phyloP scores from a whole-genome alignment of 2,113 vertebrate genomes.

The Zosterops japonicus region DNA sequence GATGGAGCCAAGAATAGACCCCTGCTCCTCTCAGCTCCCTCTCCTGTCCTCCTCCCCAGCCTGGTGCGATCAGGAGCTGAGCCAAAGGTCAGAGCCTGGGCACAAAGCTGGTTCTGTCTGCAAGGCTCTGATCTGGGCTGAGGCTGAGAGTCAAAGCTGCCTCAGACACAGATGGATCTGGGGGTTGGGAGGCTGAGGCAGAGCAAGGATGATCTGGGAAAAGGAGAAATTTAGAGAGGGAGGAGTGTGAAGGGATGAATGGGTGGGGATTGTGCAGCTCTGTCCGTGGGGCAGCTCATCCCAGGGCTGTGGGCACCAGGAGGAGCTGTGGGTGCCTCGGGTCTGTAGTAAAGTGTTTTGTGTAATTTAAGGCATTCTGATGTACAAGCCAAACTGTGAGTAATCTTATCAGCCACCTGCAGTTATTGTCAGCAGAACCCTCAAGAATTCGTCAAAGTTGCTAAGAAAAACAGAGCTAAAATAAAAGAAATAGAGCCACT shows the following conservation, averaged over 20 bases:
- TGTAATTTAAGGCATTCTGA: too few species aligned
- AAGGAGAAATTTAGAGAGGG: neutral
- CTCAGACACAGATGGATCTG: neutral
- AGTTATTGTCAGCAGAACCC: too few species aligned
- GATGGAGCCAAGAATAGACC: neutral
- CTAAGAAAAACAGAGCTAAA: too few species aligned
- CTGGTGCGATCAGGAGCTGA: neutral
- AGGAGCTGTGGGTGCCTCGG: accelerated
- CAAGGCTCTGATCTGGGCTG: neutral
- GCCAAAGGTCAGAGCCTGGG: slow-evolving; percentile 42
- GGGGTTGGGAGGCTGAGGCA: neutral
- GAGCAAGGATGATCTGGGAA: neutral
- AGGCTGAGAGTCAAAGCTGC: neutral
- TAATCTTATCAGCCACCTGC: too few species aligned
- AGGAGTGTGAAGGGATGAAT: neutral
- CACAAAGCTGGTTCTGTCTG: slow-evolving; percentile 45
- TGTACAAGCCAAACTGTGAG: too few species aligned
- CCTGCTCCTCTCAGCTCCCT: neutral
- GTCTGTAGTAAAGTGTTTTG: too few species aligned
- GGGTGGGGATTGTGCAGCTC: neutral
- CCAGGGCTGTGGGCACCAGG: accelerated
- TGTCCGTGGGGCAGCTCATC: accelerated
- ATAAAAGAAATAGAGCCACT: too few species aligned
- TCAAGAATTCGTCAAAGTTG: too few species aligned
- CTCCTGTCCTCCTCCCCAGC: neutral